Evolutionary conservation across 2,888 invertebrate genomes (phyloP), one percentile per base, ranked within the genome.

Genomic region (Polymixis lichenea): DNA sequence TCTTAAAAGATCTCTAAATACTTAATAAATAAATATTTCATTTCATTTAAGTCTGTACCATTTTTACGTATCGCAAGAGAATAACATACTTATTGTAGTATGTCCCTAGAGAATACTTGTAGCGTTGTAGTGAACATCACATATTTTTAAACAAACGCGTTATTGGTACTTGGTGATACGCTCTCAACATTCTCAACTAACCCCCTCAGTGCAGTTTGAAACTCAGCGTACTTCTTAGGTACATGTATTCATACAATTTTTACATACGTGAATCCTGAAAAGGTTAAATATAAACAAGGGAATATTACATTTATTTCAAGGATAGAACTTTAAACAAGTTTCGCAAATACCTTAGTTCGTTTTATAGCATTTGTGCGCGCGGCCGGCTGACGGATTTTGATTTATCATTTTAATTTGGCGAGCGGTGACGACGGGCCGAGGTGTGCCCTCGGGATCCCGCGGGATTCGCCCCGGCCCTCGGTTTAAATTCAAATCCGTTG

Each of bases 381-480:
- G 90, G 87, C 88, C 87, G 91, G 88, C 91, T 93, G 95, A 93
- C 92, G 92, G 93, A 93, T 95, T 95, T 94, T 95, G 95, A 95
- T 96, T 95, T 96, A 96, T 95, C 94, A 95, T 95, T 95, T 95
- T 95, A 95, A 96, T 95, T 96, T 95, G 92, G 94, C 91, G 90
- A 91, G 91, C 93, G 90, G 93, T 92, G 94, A 92, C 93, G 94
- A 93, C 93, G 91, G 92, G 80, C 87, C 90, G 91, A 91, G 93
- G 93, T 94, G 91, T 90, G 91, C 91, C 91, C 91, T 84, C 86
- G 87, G 90, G 89, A 88, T 88, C 94, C 90, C 92, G 88, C 86
- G 93, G 91, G 92, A 91, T 85, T 87, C 87, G 83, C 80, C 88
- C 80, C 88, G 90, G 91, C 92, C 93, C 93, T 90, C 89, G 91